These are phyloP conservation scores for Periophthalmodon schlosseri DNA, from an alignment of 2,113 vertebrate genomes.

Conservation along the genomic window DNA sequence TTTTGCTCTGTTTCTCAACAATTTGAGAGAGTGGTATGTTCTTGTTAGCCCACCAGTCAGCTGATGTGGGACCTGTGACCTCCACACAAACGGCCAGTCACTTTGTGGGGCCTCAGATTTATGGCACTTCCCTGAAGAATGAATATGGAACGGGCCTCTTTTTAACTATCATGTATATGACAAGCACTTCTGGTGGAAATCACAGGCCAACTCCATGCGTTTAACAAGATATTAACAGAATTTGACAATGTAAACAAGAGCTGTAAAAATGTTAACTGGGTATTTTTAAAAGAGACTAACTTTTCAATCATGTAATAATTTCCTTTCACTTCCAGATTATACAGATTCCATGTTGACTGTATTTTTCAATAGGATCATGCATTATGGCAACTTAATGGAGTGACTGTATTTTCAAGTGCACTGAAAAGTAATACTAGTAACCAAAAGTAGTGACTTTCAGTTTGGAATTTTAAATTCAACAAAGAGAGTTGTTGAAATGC, in stretches of 20 bases:
- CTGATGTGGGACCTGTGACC: conserved; percentile 35
- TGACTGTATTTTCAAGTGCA: not conserved
- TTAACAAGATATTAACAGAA: not conserved
- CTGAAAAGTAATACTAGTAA: not conserved
- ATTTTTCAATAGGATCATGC: too few species aligned
- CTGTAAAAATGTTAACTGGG: not conserved
- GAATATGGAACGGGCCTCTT: not conserved
- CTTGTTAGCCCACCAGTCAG: conserved; percentile 28
- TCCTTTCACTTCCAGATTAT: too few species aligned
- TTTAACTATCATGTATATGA: conserved; percentile 1
- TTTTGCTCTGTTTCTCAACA: conserved; percentile 10
- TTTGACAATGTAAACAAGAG: not conserved
- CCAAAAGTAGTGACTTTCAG: not conserved
- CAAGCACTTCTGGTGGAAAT: not conserved
- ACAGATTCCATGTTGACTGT: too few species aligned
- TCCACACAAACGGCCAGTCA: conserved; percentile 9
- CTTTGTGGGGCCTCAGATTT: not conserved
- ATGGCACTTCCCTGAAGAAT: not conserved
- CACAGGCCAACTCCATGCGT: not conserved
- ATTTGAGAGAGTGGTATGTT: conserved; percentile 4
- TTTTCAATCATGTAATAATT: too few species aligned
- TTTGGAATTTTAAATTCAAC: not conserved
- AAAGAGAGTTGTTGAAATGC: not conserved
- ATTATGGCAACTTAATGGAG: too few species aligned
- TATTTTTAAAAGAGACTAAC: too few species aligned